Evolutionary conservation across 2,797 vertebrate species (phyloP), one percentile per base, ranked within the genome.

Genomic region (Helarctos malayanus): DNA sequence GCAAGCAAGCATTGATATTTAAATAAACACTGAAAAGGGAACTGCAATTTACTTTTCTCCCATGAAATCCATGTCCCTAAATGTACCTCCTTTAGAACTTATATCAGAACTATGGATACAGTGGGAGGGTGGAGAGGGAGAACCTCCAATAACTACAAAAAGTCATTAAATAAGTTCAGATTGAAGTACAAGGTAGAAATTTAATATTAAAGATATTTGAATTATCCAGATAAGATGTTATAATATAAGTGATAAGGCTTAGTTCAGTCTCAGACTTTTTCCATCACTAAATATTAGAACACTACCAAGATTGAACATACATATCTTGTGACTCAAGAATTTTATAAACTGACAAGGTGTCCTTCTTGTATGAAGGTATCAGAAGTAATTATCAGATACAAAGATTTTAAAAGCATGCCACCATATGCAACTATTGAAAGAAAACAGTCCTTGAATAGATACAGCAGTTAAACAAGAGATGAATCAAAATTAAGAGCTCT

Each of bases 21-120:
- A 90, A 96, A 65, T 81, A 52, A 90, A 87, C 8, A 45, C 7
- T 56, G 41, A 95, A 47, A 81, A 69, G 68, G 9, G 14, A 84
- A 89, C 10, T 19, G 10, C 25, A 86, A 90, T 69, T 71, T 97
- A 79, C 41, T 91, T 91, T 90, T 29, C 76, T 95, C 81, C 79
- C 59, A 79, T 69, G 52, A 8, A 65, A 68, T 91, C 18, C 10
- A 69, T 87, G 63, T 68, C 41, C 94, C 57, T 63, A 56, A 86
- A 79, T 78, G 7, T 68, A 12, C 10, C 71, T 82, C 49, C 61
- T 86, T 93, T 83, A 73, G 35, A 65, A 41, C 12, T 84, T 49
- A 32, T 79, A 38, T 59, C 10, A 81, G 38, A 81, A 27, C n/a
- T 57, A 49, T 3, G 25, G 35, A 93, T 52, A 59, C 0, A 15